Percentiles rank a stretch among this genome's conserved stretches.
These are phyloP conservation scores for Drosophila guanche DNA, from an alignment of 1,140 invertebrate species.

Conservation along the genomic window DNA sequence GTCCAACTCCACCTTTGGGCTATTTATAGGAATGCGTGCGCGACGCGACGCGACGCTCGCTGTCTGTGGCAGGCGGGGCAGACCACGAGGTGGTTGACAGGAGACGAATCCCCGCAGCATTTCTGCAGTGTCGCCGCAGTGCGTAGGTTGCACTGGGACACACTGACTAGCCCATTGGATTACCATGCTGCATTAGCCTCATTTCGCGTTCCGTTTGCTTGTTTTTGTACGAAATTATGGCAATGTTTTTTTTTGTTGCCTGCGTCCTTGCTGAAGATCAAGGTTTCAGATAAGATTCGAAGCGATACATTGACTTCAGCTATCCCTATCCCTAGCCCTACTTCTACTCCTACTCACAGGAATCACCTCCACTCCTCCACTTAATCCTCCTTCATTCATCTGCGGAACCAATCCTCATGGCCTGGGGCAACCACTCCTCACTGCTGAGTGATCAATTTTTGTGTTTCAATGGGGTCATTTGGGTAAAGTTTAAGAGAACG, in stretches of 20 bases:
- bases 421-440: no score
- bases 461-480: no score
- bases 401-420: no score
- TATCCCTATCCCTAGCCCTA: no score
- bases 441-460: no score
- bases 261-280: constrained; percentile 34
- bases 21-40: constrained; percentile 38
- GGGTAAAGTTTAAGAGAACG: no score
- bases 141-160: constrained; percentile 32
- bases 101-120: constrained; percentile 33
- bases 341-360: no score
- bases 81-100: constrained; percentile 15
- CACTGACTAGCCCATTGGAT: constrained; percentile 10
- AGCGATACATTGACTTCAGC: constrained; percentile 18
- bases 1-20: constrained; percentile 10
- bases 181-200: constrained; percentile 36
- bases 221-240: constrained; percentile 31
- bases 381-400: no score
- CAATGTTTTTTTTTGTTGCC: constrained; percentile 8
- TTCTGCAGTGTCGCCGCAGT: constrained; percentile 15
- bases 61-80: constrained; percentile 1
- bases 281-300: constrained; percentile 24
- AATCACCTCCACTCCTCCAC: no score
- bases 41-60: constrained; percentile 1
- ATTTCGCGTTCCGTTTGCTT: neutral